phyloP scores from a whole-genome alignment of 2,113 vertebrate species.

The Neolamprologus fasciatus region DNA sequence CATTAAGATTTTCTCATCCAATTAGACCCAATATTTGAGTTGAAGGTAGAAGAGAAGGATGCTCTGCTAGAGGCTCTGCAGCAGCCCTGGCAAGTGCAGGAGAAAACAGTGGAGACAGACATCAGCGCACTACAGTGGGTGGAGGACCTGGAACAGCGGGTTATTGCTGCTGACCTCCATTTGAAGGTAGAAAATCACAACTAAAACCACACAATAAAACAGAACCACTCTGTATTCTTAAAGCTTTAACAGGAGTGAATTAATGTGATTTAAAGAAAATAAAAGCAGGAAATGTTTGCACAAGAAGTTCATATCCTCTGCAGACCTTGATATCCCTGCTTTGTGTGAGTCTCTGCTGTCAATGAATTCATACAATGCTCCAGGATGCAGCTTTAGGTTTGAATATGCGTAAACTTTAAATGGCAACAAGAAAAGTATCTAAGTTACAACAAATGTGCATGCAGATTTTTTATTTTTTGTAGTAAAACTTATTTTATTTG shows the following conservation, averaged over 20 bases:
- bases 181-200: conserved; percentile 73
- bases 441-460: background rate
- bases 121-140: conserved; percentile 84
- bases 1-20: background rate
- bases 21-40: conserved; percentile 79
- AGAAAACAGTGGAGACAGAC: conserved; percentile 79
- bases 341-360: background rate
- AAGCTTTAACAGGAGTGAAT: background rate
- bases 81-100: conserved; percentile 78
- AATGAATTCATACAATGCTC: background rate
- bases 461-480: background rate
- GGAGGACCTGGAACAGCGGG: conserved; percentile 88
- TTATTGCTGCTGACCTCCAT: conserved; percentile 85
- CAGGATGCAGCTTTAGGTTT: background rate
- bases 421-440: background rate
- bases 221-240: background rate
- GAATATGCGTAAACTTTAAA: background rate
- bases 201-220: background rate
- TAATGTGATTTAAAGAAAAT: background rate
- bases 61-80: conserved; percentile 68
- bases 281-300: background rate
- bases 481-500: background rate
- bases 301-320: background rate
- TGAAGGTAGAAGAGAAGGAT: conserved; percentile 45
- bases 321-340: background rate